phyloP scores from a whole-genome alignment of 2,797 vertebrate species.

The Neomorphus geoffroyi region DNA sequence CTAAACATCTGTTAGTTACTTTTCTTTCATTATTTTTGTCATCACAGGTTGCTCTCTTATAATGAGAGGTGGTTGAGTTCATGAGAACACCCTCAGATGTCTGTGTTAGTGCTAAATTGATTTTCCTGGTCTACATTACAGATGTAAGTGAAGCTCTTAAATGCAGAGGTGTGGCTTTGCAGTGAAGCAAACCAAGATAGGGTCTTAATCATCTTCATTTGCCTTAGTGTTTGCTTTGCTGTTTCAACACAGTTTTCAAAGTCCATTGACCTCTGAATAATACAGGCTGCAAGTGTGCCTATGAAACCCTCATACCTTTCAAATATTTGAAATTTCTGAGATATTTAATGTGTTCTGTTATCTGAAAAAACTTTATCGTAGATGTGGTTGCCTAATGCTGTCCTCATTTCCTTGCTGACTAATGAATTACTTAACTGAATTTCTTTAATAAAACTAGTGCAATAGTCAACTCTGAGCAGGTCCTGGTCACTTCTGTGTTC shows the following conservation, averaged over 20 bases:
- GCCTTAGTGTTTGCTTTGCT: constrained; percentile 29
- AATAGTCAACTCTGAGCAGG: background rate
- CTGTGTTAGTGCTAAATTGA: background rate
- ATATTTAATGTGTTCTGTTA: background rate
- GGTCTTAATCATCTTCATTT: background rate
- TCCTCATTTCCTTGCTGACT: background rate
- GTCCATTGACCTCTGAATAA: background rate
- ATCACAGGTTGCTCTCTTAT: background rate
- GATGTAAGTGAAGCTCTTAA: fast-evolving
- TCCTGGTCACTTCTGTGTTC: background rate
- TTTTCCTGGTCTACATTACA: background rate
- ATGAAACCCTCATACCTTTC: background rate
- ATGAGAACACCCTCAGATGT: background rate
- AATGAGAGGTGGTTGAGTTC: background rate
- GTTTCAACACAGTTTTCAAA: constrained; percentile 37
- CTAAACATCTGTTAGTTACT: background rate
- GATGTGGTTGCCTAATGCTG: background rate
- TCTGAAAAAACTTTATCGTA: background rate
- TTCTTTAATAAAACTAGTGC: background rate
- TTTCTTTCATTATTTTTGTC: background rate
- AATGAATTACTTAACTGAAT: background rate
- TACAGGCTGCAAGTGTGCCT: background rate
- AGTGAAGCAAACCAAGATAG: background rate
- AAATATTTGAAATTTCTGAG: constrained; percentile 2
- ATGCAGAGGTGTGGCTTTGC: background rate